phyloP scores from a whole-genome alignment of 2,888 invertebrate genomes.

The Ichneumoninae sp. region DNA sequence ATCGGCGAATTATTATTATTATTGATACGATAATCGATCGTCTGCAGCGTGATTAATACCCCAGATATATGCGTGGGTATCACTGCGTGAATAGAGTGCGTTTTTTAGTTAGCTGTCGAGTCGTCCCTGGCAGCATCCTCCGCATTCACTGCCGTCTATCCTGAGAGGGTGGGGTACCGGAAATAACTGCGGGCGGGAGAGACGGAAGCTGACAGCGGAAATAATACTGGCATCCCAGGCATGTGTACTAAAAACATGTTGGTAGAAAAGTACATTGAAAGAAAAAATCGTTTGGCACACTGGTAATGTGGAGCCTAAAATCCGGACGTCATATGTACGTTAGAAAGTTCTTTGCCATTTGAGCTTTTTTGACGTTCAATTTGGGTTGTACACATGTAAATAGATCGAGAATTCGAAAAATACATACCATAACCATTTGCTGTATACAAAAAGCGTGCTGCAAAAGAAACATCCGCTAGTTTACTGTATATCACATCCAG shows the following conservation, averaged over 20 bases:
- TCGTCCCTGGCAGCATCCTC: slow-evolving; percentile 72
- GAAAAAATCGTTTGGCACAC: slow-evolving; percentile 20
- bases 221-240: slow-evolving; percentile 80
- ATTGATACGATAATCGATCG: slow-evolving; percentile 36
- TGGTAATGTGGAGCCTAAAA: no score
- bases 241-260: slow-evolving; percentile 68
- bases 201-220: slow-evolving; percentile 79
- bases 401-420: neutral
- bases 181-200: slow-evolving; percentile 70
- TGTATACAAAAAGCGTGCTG: neutral
- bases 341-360: neutral
- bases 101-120: slow-evolving; percentile 30
- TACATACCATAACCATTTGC: neutral
- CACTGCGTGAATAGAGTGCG: slow-evolving; percentile 51
- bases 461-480: neutral
- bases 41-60: slow-evolving; percentile 25
- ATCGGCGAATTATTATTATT: slow-evolving; percentile 34
- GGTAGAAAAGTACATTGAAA: slow-evolving; percentile 35
- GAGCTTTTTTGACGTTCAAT: neutral
- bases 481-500: neutral
- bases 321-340: neutral
- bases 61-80: slow-evolving; percentile 40
- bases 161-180: slow-evolving; percentile 70
- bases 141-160: slow-evolving; percentile 69
- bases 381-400: neutral